These are phyloP conservation scores for Suncus etruscus DNA, from an alignment of 2,113 vertebrate genomes.

Conservation along the genomic window DNA sequence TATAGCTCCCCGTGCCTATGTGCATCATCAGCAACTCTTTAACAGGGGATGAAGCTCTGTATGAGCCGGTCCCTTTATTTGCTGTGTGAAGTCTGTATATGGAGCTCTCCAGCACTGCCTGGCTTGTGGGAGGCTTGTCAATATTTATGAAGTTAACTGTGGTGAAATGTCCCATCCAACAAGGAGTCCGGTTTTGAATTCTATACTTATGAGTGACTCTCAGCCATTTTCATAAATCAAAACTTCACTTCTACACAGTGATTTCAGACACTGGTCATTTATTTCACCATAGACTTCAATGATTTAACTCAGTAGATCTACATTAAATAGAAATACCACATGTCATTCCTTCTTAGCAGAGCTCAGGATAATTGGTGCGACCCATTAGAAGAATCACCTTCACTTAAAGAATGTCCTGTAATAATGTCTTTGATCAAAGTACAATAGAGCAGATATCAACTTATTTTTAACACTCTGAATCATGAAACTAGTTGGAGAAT, in stretches of 20 bases:
- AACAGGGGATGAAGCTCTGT: accelerated
- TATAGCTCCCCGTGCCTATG: accelerated
- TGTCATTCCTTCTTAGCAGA: slow-evolving; percentile 78
- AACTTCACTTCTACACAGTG: slow-evolving; percentile 66
- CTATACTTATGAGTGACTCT: slow-evolving; percentile 73
- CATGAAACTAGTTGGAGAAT: slow-evolving; percentile 56
- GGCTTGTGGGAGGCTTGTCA: background rate
- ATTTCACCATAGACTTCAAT: slow-evolving; percentile 78
- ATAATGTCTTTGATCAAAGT: slow-evolving; percentile 69
- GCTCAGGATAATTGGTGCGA: slow-evolving; percentile 75
- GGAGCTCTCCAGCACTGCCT: background rate
- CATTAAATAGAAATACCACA: slow-evolving; percentile 79
- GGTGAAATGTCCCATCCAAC: too few species aligned
- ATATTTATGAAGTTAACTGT: background rate
- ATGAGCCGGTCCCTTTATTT: background rate
- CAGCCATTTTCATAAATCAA: slow-evolving; percentile 73
- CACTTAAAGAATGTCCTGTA: slow-evolving; percentile 74
- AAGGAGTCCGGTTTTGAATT: background rate
- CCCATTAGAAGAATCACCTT: slow-evolving; percentile 72
- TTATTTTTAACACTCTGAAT: slow-evolving; percentile 48
- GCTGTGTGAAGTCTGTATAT: background rate
- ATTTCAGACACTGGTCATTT: slow-evolving; percentile 56
- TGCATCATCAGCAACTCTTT: background rate
- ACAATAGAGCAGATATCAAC: slow-evolving; percentile 58
- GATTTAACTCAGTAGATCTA: slow-evolving; percentile 69